Evolutionary conservation across 2,113 vertebrate genomes (phyloP), one percentile per base, ranked within the genome.

Genomic region (Albula glossodonta): DNA sequence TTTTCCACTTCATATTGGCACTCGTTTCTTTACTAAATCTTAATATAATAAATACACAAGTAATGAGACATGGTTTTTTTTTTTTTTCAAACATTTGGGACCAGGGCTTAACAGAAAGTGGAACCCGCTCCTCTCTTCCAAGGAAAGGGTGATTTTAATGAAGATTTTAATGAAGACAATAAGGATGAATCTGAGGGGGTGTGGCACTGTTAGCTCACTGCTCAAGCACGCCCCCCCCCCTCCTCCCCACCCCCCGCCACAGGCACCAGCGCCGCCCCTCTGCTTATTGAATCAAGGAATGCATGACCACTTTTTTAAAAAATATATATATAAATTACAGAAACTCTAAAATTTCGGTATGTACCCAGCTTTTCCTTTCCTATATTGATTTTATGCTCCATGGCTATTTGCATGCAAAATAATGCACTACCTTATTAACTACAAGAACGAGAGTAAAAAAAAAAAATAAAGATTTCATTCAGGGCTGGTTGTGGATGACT

Each of bases 371-470:
- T 90, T 89, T 90, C 90, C 88, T 89, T 92, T 89, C 88, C 92
- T 90, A 92, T 93, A 94, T 89, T 92, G 92, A 93, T 93, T 94
- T 95, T 91, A 93, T 87, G 90, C 93, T 94, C 87, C 49, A 87
- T 84, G 88, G 88, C 90, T 89, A 92, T 92, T 91, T 92, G 90
- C 90, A 89, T 91, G 90, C 90, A 86, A 92, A 94, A 94, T 90
- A 93, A 92, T 88, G 88, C 88, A 89, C 83, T 53, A 92, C 88
- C 87, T 94, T 93, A 94, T 93, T 92, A 93, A 93, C 89, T 79
- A 80, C 85, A 82, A 85, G 87, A 85, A 85, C 41, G 87, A 86
- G 91, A 88, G 86, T 86, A 51, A 56, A 13, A 52, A 19, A 5
- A 15, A 22, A 89, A 88, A 87, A 88, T 87, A 87, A 41, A 41